Conservation (phyloP, 2,113 vertebrate species). For the Cochlearius cochlearius region DNA sequence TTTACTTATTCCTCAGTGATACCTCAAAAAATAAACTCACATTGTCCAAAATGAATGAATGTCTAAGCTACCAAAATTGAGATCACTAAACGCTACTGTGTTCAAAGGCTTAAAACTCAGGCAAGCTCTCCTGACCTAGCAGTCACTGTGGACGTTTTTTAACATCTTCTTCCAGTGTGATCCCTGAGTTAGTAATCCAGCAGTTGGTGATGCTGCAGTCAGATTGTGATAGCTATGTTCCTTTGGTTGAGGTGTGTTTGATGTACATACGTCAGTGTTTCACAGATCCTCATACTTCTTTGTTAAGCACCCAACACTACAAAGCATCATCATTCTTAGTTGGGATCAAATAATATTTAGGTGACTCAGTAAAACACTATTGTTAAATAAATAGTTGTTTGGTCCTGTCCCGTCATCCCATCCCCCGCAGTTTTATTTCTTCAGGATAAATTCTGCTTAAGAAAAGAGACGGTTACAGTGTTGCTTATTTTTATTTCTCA, state of each 20-base stretch:
- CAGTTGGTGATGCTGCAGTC: not conserved
- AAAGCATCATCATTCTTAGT: not conserved
- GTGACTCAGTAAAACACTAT: not conserved
- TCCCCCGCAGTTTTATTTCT: not conserved
- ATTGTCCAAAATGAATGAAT: not conserved
- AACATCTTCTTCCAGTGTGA: not conserved
- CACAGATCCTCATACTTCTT: not conserved
- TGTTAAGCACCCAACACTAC: not conserved
- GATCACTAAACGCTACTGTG: fast-evolving
- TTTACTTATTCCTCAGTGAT: not conserved
- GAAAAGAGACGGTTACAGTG: not conserved
- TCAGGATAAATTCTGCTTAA: not conserved
- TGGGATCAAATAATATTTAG: not conserved
- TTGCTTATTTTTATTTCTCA: not conserved
- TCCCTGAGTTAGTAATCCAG: not conserved
- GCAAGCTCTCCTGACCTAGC: not conserved
- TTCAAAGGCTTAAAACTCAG: not conserved
- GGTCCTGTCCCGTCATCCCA: too few relatives aligned
- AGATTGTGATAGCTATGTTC: not conserved
- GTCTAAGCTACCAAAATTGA: not conserved
- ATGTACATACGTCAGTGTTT: not conserved
- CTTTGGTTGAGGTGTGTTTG: not conserved
- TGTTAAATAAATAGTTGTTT: not conserved
- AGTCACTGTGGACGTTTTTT: not conserved
- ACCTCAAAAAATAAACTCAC: not conserved